Conservation (phyloP, 2,113 vertebrate genomes). For the Oostethus manadensis region DNA sequence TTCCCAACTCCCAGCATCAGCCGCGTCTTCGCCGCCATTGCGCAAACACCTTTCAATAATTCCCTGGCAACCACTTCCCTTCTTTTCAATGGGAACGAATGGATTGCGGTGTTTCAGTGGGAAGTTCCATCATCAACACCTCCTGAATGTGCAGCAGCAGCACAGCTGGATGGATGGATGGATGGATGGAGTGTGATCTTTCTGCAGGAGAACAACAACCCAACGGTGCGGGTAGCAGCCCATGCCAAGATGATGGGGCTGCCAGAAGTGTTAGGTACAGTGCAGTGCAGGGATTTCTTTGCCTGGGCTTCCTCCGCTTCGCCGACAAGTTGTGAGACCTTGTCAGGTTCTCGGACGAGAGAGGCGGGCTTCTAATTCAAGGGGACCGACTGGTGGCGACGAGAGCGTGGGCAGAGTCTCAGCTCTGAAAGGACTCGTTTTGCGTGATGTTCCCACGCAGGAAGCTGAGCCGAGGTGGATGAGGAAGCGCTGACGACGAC, state of each 20-base stretch:
- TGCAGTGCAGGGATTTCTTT: conserved; percentile 5
- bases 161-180: conserved; percentile 43
- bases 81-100: not conserved
- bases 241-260: not conserved
- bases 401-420: conserved; percentile 33
- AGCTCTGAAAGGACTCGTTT: not conserved
- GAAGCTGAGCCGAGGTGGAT: not conserved
- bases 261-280: conserved; percentile 2
- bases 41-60: not conserved
- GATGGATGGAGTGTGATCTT: conserved; percentile 4
- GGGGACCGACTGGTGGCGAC: conserved; percentile 29
- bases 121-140: too few species aligned
- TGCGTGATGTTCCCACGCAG: not conserved
- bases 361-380: conserved; percentile 40
- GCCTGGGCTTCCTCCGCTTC: conserved; percentile 18
- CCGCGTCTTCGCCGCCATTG: not conserved
- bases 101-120: too few species aligned
- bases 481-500: too few species aligned
- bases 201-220: conserved; percentile 4
- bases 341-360: conserved; percentile 32
- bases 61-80: not conserved
- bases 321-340: conserved; percentile 31
- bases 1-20: not conserved
- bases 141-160: not conserved
- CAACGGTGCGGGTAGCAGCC: not conserved